phyloP scores from a whole-genome alignment of 64 coral and sea anemone genomes.

The Stylophora pistillata region DNA sequence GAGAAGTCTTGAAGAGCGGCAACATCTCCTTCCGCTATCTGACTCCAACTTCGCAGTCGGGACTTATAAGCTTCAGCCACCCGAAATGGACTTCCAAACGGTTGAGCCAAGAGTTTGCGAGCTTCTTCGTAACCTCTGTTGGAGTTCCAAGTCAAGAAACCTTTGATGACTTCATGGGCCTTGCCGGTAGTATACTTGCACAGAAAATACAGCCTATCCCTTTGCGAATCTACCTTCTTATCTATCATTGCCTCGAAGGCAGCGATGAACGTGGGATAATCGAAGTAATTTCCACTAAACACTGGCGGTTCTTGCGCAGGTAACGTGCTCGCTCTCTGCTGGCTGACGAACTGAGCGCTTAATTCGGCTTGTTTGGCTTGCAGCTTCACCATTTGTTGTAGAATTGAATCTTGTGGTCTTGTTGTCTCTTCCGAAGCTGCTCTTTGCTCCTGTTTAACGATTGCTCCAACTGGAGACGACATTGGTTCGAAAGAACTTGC shows the following conservation, averaged over 20 bases:
- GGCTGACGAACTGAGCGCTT: constrained; percentile 29
- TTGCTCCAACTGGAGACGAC: constrained; percentile 13
- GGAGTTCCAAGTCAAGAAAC: constrained; percentile 27
- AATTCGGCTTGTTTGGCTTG: constrained; percentile 67
- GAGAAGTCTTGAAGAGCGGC: constrained; percentile 13
- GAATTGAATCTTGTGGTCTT: too few species aligned
- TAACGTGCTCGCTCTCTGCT: constrained; percentile 41
- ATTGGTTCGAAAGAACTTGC: not conserved
- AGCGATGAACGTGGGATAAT: constrained; percentile 41
- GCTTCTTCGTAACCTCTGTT: constrained; percentile 30
- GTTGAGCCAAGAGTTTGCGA: too few species aligned
- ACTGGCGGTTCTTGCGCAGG: constrained; percentile 43
- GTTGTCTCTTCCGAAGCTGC: too few species aligned
- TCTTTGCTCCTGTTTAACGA: too few species aligned
- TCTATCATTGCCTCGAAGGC: constrained; percentile 60
- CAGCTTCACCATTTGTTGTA: constrained; percentile 53
- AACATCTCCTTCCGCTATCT: constrained; percentile 12
- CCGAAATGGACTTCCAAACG: too few species aligned
- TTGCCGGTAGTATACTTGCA: constrained; percentile 51
- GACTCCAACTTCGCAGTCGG: not conserved
- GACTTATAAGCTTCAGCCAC: too few species aligned
- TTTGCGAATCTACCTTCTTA: constrained; percentile 30
- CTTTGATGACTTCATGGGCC: constrained; percentile 50
- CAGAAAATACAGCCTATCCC: constrained; percentile 54
- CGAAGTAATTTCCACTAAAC: constrained; percentile 45